Evolutionary conservation across 2,888 invertebrate species (phyloP).

Genomic region (Clitarchus hookeri): DNA sequence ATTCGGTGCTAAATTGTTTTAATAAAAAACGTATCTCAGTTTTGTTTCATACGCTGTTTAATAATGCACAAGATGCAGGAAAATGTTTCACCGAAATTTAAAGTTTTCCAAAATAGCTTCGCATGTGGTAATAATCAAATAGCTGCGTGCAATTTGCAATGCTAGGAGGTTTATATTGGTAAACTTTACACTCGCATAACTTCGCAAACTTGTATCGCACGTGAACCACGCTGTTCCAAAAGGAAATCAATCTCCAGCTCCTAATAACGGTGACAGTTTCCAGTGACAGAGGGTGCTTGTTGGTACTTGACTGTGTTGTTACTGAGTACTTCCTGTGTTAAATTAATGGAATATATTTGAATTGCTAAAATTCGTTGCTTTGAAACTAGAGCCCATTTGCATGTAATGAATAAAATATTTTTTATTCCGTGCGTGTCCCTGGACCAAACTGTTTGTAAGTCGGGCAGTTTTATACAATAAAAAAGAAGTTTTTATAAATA

Average conservation of each 20-base stretch:
- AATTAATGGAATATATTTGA: slow-evolving; percentile 5
- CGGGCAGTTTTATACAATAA: background rate
- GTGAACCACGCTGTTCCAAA: background rate
- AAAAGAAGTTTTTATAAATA: background rate
- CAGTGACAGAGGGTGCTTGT: background rate
- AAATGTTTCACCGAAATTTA: no score
- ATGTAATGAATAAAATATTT: slow-evolving; percentile 14
- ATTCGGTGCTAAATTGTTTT: no score
- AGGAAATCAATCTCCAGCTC: background rate
- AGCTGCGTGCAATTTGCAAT: background rate
- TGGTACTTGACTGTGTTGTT: background rate
- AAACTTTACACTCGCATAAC: background rate
- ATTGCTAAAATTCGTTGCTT: background rate
- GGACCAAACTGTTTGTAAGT: background rate
- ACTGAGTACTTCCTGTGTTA: background rate
- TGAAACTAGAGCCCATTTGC: background rate
- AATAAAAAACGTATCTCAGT: no score
- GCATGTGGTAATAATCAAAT: no score
- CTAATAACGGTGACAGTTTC: background rate
- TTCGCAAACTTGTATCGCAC: background rate
- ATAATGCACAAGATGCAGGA: no score
- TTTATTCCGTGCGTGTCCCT: background rate
- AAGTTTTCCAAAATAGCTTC: no score
- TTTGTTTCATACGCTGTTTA: no score
- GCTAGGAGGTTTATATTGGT: background rate